Conservation (phyloP, 2,888 invertebrate genomes). For the Mimachlamys varia region DNA sequence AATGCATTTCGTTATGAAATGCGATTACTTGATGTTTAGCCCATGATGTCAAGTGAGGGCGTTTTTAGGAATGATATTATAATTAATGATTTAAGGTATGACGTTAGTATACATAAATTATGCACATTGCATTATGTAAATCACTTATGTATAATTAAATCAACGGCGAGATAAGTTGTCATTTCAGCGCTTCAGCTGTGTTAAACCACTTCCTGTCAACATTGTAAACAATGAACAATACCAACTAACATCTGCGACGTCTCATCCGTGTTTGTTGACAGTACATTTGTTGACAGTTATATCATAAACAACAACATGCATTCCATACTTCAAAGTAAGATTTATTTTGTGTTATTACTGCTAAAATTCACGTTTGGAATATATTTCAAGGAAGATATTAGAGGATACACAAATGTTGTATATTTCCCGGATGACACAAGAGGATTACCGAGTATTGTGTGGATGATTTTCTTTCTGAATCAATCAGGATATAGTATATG, state of each 20-base stretch:
- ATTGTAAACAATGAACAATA: not conserved
- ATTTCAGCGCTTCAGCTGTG: not conserved
- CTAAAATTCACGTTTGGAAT: not conserved
- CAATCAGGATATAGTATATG: no score
- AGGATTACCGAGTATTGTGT: not conserved
- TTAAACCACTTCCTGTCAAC: not conserved
- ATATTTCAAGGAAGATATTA: not conserved
- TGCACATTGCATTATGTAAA: slow-evolving; percentile 31
- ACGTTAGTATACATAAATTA: not conserved
- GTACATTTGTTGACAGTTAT: not conserved
- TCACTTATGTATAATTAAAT: not conserved
- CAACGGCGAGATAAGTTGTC: not conserved
- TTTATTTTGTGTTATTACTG: not conserved
- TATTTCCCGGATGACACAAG: not conserved
- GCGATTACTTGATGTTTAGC: no score
- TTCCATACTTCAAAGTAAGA: not conserved
- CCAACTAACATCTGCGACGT: not conserved
- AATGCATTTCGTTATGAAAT: no score
- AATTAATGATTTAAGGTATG: not conserved
- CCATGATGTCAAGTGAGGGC: no score
- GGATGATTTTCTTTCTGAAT: not conserved
- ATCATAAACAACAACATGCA: not conserved
- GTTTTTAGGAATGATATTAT: no score
- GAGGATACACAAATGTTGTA: not conserved
- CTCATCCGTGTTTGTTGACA: not conserved